Base-by-base conservation (phyloP, 1,140 invertebrate genomes). In the Conus betulinus region DNA sequence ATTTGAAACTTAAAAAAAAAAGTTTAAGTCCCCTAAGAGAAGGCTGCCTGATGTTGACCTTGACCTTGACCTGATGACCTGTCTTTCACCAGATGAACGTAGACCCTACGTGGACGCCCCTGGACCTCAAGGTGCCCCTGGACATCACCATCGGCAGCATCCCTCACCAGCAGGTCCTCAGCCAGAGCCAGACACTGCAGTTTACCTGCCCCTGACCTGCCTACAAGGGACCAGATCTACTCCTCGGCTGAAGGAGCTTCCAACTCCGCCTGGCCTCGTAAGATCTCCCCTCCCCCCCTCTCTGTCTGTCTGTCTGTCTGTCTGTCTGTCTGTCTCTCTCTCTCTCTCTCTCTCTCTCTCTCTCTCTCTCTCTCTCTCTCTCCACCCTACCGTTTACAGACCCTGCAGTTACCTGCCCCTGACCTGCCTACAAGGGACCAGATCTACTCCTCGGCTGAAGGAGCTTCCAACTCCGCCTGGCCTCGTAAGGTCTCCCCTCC, bases 81-180 rank as follows among this genome's bases (percentile, higher is more conserved):
- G 60, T 63, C 60, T 4, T 20, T 71, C 1, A 15, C 67, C 67
- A 71, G 67, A 11, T 71, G 67, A 71, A 71, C 67, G 67, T 71
- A 7, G 67, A 71, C 67, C 67, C 67, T n/a, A 23, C 67, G 20
- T 20, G 52, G 63, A 71, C 10, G 15, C 39, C n/a, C 71, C 23
- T 71, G 17, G 25, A 86, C 25, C 25, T 84, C 8, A 84, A 55
- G 83, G 83, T 63, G 51, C 53, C 60, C n/a, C 17, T 55, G 83
- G 55, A 17, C 11, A 25, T 57, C 23, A 57, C 23, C 53, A 27
- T 55, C 53, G 53, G 53, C 53, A 84, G 52, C 39, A 57, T 27
- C 25, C 83, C 53, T 11, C 53, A 23, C 10, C 10, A 39, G 23
- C 83, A 57, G 83, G 83, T 11, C 83, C 25, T 27, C 20, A 15